Evolutionary conservation across 2,797 vertebrate genomes (phyloP), one percentile per base, ranked within the genome.

Genomic region (Distichodus sexfasciatus): DNA sequence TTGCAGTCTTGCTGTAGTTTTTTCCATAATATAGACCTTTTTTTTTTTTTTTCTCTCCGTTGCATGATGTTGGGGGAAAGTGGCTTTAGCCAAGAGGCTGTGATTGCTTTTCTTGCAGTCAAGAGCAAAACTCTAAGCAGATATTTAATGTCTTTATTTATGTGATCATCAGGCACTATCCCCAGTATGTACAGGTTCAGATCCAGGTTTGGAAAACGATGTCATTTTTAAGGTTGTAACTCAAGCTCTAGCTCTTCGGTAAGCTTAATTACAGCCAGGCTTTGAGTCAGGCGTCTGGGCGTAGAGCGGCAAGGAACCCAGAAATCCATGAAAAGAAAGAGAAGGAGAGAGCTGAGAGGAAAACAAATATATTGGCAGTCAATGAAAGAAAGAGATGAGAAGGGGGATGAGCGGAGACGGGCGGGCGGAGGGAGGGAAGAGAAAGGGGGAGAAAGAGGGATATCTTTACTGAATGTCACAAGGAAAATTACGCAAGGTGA

Each of bases 391-490:
- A 51, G 8, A 59, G 3, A 66, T n/a, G 23, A 12, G 41, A 35
- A 26, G 8, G 31, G 35, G 59, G 26, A 17, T 17, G 11, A 46
- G 38, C 28, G 14, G 26, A 17, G 11, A 36, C 14, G 35, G 29
- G 29, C 29, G 15, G 35, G 17, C 57, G 66, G 50, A 24, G 46
- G 21, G 59, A 14, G 41, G 48, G 69, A 31, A 61, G 23, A 41
- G 51, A 21, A 4, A 36, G 6, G 51, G 11, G 62, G 36, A 35
- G n/a, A 50, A 1, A 40, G 26, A 26, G 46, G 70, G 43, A 75
- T 72, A 76, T 79, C 61, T 68, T 72, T 73, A 66, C 38, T 40
- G 74, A 68, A 72, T 71, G 64, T 67, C 62, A 59, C 54, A 51
- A 66, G 51, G 46, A 36, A 57, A 35, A 17, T 33, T n/a, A 3